These are phyloP conservation scores for Calameuta idolon DNA, from an alignment of 2,888 invertebrate genomes.

Conservation along the genomic window DNA sequence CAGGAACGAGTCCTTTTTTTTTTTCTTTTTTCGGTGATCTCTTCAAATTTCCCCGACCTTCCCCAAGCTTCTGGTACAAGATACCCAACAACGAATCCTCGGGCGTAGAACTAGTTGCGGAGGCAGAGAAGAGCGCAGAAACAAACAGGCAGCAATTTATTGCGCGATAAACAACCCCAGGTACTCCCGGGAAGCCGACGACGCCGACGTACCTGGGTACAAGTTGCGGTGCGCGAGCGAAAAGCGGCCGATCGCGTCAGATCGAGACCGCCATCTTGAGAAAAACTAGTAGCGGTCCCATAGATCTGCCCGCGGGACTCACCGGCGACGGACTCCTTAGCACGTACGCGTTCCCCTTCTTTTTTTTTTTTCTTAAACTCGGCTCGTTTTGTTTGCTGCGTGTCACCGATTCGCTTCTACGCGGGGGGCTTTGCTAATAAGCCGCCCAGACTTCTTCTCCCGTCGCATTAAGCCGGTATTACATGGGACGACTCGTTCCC, in stretches of 20 bases:
- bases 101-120: neutral
- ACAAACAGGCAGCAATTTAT: conserved; percentile 44
- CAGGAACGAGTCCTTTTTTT: neutral
- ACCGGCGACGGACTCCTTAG: conserved; percentile 9
- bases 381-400: conserved; percentile 24
- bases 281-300: conserved; percentile 61
- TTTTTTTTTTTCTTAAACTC: conserved; percentile 3
- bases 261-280: conserved; percentile 46
- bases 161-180: conserved; percentile 47
- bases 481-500: neutral
- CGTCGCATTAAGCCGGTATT: neutral
- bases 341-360: conserved; percentile 13
- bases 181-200: conserved; percentile 29
- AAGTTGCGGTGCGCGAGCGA: conserved; percentile 23
- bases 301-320: conserved; percentile 46
- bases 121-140: neutral
- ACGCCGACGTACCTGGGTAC: conserved; percentile 10
- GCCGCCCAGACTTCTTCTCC: conserved; percentile 20
- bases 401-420: conserved; percentile 37
- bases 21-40: neutral
- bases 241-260: conserved; percentile 49
- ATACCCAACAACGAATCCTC: neutral
- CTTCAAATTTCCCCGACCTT: neutral
- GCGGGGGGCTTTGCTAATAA: conserved; percentile 44
- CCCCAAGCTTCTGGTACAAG: neutral